phyloP scores from a whole-genome alignment of 2,113 vertebrate genomes.

The Gymnogyps californianus region DNA sequence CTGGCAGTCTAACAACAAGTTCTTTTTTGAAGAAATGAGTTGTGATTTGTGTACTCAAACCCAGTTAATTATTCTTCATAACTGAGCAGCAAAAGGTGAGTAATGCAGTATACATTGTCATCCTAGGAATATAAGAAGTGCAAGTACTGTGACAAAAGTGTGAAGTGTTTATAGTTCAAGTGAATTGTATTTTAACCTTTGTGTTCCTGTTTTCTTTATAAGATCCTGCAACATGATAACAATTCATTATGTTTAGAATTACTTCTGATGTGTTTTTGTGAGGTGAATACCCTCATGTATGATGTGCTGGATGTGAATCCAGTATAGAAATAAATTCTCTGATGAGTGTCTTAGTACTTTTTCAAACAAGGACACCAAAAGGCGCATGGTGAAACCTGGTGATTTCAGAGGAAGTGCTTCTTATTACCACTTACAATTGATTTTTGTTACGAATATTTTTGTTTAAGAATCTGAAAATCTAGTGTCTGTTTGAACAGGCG shows the following conservation, averaged over 20 bases:
- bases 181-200: not conserved
- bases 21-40: not conserved
- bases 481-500: not conserved
- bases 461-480: not conserved
- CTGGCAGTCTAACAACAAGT: not conserved
- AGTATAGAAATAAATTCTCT: not conserved
- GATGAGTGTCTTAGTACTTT: not conserved
- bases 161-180: not conserved
- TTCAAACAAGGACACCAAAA: not conserved
- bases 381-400: not conserved
- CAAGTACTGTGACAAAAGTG: not conserved
- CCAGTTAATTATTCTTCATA: not conserved
- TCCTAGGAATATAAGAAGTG: not conserved
- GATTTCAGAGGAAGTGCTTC: not conserved
- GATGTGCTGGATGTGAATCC: not conserved
- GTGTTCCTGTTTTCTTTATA: not conserved
- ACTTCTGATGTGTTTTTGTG: not conserved
- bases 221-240: not conserved
- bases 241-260: not conserved
- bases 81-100: not conserved
- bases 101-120: not conserved
- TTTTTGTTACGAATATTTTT: not conserved
- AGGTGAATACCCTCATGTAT: not conserved
- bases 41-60: not conserved
- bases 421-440: not conserved